Conservation (phyloP, 2,113 vertebrate species). For the Tragelaphus scriptus region DNA sequence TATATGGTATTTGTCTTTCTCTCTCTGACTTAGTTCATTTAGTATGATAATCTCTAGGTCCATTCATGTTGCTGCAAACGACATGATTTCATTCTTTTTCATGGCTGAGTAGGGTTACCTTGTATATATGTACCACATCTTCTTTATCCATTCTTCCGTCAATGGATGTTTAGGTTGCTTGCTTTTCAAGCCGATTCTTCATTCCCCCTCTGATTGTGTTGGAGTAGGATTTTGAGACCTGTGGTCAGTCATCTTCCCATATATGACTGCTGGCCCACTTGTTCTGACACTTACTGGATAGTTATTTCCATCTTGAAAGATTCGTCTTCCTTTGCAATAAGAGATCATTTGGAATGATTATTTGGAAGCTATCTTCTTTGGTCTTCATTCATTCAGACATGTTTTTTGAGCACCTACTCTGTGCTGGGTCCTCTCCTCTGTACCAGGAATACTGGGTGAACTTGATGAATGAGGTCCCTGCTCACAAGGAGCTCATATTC, state of each 20-base stretch:
- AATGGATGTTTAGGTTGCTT: not conserved
- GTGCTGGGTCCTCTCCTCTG: not conserved
- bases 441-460: not conserved
- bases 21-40: not conserved
- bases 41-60: not conserved
- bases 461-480: not conserved
- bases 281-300: not conserved
- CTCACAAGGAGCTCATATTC: not conserved
- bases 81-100: not conserved
- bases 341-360: not conserved
- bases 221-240: not conserved
- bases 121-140: not conserved
- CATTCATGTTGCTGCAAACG: not conserved
- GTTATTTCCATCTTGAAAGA: not conserved
- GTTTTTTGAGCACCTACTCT: not conserved
- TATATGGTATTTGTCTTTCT: not conserved
- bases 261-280: not conserved
- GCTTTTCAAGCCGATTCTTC: not conserved
- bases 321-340: not conserved
- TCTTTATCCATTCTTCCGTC: not conserved
- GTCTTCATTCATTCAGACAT: not conserved
- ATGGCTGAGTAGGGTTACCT: not conserved
- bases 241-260: not conserved
- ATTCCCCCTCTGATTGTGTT: not conserved
- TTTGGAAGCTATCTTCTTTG: not conserved